phyloP scores from a whole-genome alignment of 2,888 invertebrate species.

The Diplolepis rosae region DNA sequence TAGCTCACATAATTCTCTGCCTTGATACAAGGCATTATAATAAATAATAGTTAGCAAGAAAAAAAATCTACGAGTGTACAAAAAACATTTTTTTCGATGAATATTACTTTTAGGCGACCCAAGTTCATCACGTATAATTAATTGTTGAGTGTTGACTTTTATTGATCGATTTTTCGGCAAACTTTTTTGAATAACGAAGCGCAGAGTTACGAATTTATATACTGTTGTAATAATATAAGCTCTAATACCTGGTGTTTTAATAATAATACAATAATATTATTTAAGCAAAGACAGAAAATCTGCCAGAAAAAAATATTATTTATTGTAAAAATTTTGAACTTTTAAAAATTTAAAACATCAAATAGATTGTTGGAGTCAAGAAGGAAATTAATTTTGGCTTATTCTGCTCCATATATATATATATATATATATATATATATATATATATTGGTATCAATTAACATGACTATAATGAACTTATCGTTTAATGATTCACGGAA shows the following conservation, averaged over 20 bases:
- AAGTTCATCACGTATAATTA: slow-evolving; percentile 22
- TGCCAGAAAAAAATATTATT: background rate
- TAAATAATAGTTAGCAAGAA: background rate
- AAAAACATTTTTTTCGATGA: slow-evolving; percentile 9
- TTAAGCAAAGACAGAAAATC: background rate
- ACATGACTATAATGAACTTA: slow-evolving; percentile 30
- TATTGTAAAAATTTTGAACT: background rate
- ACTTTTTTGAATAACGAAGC: slow-evolving; percentile 7
- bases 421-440: background rate
- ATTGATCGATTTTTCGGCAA: slow-evolving; percentile 28
- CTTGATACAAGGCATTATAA: too few species aligned
- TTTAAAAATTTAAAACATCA: background rate
- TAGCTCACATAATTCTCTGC: too few species aligned
- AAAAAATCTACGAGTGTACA: background rate
- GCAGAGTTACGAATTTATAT: background rate
- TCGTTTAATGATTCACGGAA: background rate
- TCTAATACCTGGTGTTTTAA: background rate
- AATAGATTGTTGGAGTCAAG: background rate
- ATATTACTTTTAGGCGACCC: slow-evolving; percentile 22
- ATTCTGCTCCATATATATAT: background rate
- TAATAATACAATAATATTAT: background rate
- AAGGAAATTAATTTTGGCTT: background rate
- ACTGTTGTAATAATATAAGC: background rate
- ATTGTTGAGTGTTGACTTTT: slow-evolving; percentile 39
- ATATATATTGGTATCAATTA: background rate